A percentile compares a stretch with the other conserved stretches of the same genome.
Conservation (phyloP, 2,888 invertebrate species). For the Hypomecis punctinalis region DNA sequence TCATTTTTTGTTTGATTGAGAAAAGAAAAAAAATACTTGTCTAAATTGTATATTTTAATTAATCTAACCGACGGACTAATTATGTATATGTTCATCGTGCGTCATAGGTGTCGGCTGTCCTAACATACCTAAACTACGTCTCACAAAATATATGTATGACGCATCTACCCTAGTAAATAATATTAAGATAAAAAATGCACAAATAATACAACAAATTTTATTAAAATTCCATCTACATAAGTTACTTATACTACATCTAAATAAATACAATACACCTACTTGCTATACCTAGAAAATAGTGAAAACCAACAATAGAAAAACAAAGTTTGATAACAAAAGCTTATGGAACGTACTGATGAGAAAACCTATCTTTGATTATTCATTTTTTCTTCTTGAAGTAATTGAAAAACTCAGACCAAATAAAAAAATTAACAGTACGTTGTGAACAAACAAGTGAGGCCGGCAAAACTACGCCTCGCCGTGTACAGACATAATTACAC, state of each 20-base stretch:
- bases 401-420: background rate
- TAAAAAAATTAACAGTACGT: no score
- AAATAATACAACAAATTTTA: constrained; percentile 13
- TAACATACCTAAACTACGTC: no score
- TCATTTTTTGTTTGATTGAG: no score
- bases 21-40: no score
- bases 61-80: no score
- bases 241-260: background rate
- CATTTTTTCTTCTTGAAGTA: background rate
- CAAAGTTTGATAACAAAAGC: background rate
- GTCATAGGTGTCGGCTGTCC: no score
- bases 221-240: constrained; percentile 9
- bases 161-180: background rate
- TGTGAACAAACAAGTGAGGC: no score
- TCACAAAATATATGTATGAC: no score
- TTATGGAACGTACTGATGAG: background rate
- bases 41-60: no score
- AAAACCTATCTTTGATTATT: background rate
- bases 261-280: constrained; percentile 7
- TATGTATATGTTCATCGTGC: no score
- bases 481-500: no score
- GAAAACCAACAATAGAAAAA: constrained; percentile 5
- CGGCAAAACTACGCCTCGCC: no score
- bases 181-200: constrained; percentile 1
- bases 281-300: background rate